Base-by-base conservation (phyloP, 2,888 invertebrate species). In the Timandra comae region DNA sequence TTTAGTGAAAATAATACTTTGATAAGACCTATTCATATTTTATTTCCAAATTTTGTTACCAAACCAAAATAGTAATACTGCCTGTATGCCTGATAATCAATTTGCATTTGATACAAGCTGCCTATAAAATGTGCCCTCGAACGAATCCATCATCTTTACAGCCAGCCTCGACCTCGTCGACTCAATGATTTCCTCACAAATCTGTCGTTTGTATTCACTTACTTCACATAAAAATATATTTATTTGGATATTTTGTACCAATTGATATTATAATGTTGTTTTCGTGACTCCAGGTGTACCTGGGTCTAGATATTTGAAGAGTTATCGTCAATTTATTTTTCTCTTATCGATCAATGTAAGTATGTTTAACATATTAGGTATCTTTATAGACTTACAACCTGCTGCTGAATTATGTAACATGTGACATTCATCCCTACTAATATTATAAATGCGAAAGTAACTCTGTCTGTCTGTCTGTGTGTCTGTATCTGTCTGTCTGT, bases 81-180 rank as follows among this genome's bases (percentile, higher is more conserved):
- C 46, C 35, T 52, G 48, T 58, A 48, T 52, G 49, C 53, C 52
- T 59, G 63, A 24, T 6, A 24, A 24, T 24, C 11, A 7, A 24
- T 24, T 24, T 24, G 24, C 24, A 24, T 24, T 24, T 24, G 11
- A 11, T 10, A 24, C 24, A 24, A 22, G 22, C 22, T 22, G 24
- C 7, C 11, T 9, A 24, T 24, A 24, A 24, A 24, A 9, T 24
- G 10, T 22, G 24, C 24, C 24, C 22, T 22, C 24, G 24, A 9
- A 10, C 11, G 10, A 24, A 24, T 24, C 24, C 11, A 24, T 24
- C 24, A 24, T 24, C 7, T 24, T 24, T 24, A 24, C 11, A 24
- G 11, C 24, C 24, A 11, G 10, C 11, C 24, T 24, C 11, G 9
- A 24, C 10, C 24, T 24, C 22, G 9, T 24, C 11, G 9, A 24